Percentiles rank a stretch among this genome's conserved stretches.
phyloP scores from a whole-genome alignment of 2,888 invertebrate species.

The Lacanobia oleracea region DNA sequence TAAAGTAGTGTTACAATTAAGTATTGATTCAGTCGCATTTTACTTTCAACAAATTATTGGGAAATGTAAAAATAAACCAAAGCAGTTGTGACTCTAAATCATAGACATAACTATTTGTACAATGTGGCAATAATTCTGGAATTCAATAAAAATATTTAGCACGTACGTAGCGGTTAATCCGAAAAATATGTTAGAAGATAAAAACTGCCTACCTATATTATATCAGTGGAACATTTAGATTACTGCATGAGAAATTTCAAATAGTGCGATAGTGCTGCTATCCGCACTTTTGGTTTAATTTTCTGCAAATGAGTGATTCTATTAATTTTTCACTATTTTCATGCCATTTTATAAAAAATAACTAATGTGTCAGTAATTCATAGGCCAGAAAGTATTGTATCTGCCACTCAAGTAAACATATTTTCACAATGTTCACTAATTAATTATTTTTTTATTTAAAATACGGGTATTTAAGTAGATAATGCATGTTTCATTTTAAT shows the following conservation, averaged over 20 bases:
- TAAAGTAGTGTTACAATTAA: conserved; percentile 49
- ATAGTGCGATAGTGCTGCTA: conserved; percentile 10
- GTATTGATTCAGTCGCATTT: conserved; percentile 51
- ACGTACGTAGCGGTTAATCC: conserved; percentile 24
- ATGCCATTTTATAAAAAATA: conserved; percentile 12
- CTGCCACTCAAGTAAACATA: conserved; percentile 11
- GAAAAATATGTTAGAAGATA: conserved; percentile 14
- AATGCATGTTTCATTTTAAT: conserved; percentile 43
- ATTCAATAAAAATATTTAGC: conserved; percentile 35
- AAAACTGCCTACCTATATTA: conserved; percentile 17
- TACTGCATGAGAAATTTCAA: conserved; percentile 28
- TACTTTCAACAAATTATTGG: conserved; percentile 41
- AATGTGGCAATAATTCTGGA: conserved; percentile 34
- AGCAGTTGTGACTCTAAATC: conserved; percentile 48
- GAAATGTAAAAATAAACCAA: conserved; percentile 53
- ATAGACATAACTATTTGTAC: conserved; percentile 36
- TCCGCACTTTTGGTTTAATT: conserved; percentile 16
- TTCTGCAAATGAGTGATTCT: conserved; percentile 11
- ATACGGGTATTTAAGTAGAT: conserved; percentile 66
- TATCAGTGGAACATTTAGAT: conserved; percentile 26
- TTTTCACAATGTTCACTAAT: conserved; percentile 26
- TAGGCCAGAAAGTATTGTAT: conserved; percentile 8
- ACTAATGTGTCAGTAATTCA: conserved; percentile 9
- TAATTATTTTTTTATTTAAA: conserved; percentile 43
- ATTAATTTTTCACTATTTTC: conserved; percentile 3